These are phyloP conservation scores for Sitodiplosis mosellana DNA, from an alignment of 1,140 invertebrate genomes.

Conservation along the genomic window DNA sequence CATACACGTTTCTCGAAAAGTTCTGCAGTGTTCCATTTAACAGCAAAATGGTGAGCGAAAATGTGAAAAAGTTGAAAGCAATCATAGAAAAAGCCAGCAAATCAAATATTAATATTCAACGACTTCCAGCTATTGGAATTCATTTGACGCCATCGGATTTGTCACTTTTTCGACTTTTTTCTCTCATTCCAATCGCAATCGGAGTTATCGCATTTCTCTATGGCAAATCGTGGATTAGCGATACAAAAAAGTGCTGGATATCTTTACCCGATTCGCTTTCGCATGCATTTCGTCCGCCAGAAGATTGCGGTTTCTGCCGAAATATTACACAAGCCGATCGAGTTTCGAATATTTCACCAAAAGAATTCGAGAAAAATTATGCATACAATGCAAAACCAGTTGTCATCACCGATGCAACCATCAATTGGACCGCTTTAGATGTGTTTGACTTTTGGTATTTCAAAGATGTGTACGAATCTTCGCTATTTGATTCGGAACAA, in stretches of 20 bases:
- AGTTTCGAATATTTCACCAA: slow-evolving; percentile 39
- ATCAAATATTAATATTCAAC: neutral
- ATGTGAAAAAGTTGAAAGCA: neutral
- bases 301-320: slow-evolving; percentile 53
- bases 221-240: neutral
- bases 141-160: neutral
- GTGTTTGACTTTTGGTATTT: slow-evolving; percentile 61
- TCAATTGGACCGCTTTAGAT: slow-evolving; percentile 54
- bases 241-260: slow-evolving; percentile 31
- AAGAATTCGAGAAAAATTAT: slow-evolving; percentile 47
- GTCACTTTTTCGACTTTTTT: neutral
- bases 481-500: neutral
- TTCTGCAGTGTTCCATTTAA: too few relatives aligned
- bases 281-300: slow-evolving; percentile 48
- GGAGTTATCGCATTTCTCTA: neutral
- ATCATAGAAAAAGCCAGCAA: neutral
- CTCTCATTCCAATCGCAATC: neutral
- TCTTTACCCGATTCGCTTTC: slow-evolving; percentile 34
- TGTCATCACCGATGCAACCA: slow-evolving; percentile 62
- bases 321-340: slow-evolving; percentile 40
- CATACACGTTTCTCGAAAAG: too few relatives aligned
- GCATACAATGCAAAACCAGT: slow-evolving; percentile 64
- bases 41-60: neutral
- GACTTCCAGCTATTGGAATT: neutral
- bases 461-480: slow-evolving; percentile 45